These are phyloP conservation scores for Albula glossodonta DNA, from an alignment of 2,113 vertebrate genomes.

Conservation along the genomic window DNA sequence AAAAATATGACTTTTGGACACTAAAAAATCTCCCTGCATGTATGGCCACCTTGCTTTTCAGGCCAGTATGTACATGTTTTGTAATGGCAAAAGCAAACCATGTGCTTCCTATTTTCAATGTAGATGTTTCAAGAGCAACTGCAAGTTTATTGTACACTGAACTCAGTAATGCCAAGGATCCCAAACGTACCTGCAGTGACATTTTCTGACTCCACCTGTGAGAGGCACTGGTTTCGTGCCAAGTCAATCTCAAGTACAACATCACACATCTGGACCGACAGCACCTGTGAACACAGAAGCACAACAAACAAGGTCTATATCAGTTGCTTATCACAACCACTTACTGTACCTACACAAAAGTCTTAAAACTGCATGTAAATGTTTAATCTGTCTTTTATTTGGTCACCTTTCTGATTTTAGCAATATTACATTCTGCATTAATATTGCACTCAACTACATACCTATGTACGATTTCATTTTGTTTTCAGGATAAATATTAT, in stretches of 20 bases:
- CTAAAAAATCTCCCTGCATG: background rate
- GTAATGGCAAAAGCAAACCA: background rate
- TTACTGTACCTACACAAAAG: too few relatives aligned
- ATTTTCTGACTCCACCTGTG: slow-evolving; percentile 50
- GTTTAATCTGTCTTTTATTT: background rate
- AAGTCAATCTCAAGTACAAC: slow-evolving; percentile 52
- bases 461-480: background rate
- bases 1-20: background rate
- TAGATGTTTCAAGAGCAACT: background rate
- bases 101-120: too few relatives aligned
- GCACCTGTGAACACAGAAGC: slow-evolving; percentile 49
- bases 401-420: background rate
- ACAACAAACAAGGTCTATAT: background rate
- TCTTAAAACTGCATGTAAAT: background rate
- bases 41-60: background rate
- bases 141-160: background rate
- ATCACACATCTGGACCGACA: slow-evolving; percentile 57
- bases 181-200: slow-evolving; percentile 55
- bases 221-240: slow-evolving; percentile 50
- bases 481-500: too few relatives aligned
- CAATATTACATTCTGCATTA: background rate
- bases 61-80: background rate
- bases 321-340: background rate
- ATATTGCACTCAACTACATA: background rate
- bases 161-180: background rate